Evolutionary conservation across 2,888 invertebrate species (phyloP), one percentile per base, ranked within the genome.

Genomic region (Cybosia mesomella): DNA sequence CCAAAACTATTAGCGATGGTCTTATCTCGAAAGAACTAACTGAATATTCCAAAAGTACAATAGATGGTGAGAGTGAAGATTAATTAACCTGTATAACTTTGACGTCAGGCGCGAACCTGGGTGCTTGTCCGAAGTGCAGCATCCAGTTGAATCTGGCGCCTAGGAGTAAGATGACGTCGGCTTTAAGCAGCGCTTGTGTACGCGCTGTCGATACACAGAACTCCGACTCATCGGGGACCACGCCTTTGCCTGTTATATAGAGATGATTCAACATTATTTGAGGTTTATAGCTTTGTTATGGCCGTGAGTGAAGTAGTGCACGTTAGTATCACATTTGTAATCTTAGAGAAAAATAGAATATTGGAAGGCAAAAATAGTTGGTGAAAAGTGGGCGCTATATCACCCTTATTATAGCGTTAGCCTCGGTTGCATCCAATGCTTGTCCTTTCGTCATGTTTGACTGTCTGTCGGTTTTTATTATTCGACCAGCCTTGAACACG

Each of bases 141-240:
- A 99, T 99, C 99, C 99, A 99, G 93, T 99, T 99, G 22, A 99
- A 95, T 54, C 99, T 95, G 0, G 99, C 99, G 0, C 99, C 99
- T 54, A 99, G 91, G 63, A 99, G 92, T 4, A 99, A 84, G 3
- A 99, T 95, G 0, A 98, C 98, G 91, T 99, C 99, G 0, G 98
- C 98, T 79, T 98, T 96, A 83, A 97, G 97, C 64, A 99, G 92
- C 0, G 98, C 99, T 71, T 96, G 90, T 0, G 99, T 98, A 67
- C 99, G 96, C 2, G 99, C 98, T 10, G 98, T 96, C 0, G 97
- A 96, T n/a, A 99, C 97, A 89, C 98, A 98, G 78, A 96, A 95
- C 13, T 91, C 83, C 0, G 97, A 96, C 49, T 92, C 94, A 85
- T 98, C 98, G 8, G 96, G 95, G 0, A 97, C 97, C 9, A 98